Percentiles rank a stretch among this genome's conserved stretches.
phyloP scores from a whole-genome alignment of 2,888 invertebrate species.

The Pyrgus malvae region DNA sequence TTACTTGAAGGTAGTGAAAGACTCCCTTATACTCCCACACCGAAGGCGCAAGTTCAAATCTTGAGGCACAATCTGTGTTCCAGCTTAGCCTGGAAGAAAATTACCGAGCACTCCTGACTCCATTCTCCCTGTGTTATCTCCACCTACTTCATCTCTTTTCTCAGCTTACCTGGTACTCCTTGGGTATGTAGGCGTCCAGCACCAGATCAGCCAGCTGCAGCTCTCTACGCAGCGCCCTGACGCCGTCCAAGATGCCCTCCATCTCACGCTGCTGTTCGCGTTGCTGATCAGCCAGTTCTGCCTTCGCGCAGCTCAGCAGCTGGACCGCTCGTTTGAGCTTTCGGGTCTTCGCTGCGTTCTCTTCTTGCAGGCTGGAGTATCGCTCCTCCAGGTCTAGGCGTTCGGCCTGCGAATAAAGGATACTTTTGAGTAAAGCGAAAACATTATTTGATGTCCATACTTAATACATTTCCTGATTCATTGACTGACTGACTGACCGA shows the following conservation, averaged over 20 bases:
- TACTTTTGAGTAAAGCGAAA: too few species aligned
- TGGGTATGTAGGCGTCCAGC: constrained; percentile 96
- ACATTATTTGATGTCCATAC: too few species aligned
- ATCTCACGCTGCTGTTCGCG: constrained; percentile 98
- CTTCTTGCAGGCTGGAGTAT: constrained; percentile 96
- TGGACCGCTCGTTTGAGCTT: constrained; percentile 95
- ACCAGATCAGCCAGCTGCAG: constrained; percentile 94
- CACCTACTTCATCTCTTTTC: background rate
- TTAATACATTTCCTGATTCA: too few species aligned
- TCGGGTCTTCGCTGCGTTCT: constrained; percentile 94
- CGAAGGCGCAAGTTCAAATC: too few species aligned
- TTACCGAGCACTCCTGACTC: too few species aligned
- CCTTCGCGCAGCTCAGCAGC: constrained; percentile 92
- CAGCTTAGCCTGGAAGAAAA: too few species aligned
- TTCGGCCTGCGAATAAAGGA: constrained; percentile 84
- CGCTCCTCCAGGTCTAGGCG: constrained; percentile 96
- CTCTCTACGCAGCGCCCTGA: constrained; percentile 94
- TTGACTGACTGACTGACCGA: too few species aligned
- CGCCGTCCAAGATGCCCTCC: constrained; percentile 96
- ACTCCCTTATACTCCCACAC: too few species aligned
- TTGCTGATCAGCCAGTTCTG: constrained; percentile 92
- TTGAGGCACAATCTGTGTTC: too few species aligned
- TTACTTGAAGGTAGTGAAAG: too few species aligned
- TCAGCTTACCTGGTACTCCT: constrained; percentile 89
- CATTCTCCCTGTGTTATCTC: too few species aligned